Base-by-base conservation (phyloP, 1,140 invertebrate species). In the Drosophila fuyamai region DNA sequence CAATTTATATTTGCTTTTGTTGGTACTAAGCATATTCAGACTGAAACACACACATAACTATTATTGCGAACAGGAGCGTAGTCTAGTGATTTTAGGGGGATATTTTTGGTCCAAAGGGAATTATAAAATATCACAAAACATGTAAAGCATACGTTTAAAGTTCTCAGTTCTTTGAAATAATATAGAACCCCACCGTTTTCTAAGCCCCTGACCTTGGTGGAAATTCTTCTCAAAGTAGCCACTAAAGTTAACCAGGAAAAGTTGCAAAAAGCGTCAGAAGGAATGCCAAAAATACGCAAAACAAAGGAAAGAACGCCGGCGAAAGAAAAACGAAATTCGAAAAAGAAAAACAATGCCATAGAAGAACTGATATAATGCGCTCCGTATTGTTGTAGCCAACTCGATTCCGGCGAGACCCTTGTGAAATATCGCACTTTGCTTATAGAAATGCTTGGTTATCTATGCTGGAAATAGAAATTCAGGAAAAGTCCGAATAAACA, bases 401-500 rank as follows among this genome's bases (percentile, higher is more conserved):
- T 66, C 41, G 54, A 83, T 55, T 59, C 38, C 44, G 65, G 46
- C 46, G 59, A 59, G 62, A 67, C 55, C 76, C 62, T 51, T 51
- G 73, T 65, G 43, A 79, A 82, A 86, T 86, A 86, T 79, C 63
- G 81, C 82, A 86, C 59, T 67, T 70, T 75, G 65, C 59, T 68
- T 44, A 74, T 80, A 65, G 65, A 79, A 79, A 81, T 81, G 29
- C 29, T 32, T 32, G 84, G 68, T 85, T 86, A 79, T 86, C 70
- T 81, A 75, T 72, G 79, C 16, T 79, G 75, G 50, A 82, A 86
- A 88, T 82, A 86, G 82, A 86, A 82, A 82, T 79, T 79, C 66
- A 76, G 76, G 83, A 83, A 89, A 88, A 89, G 76, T 89, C 77
- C 72, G 70, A 71, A 76, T 82, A 79, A 86, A 88, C 83, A 76